Evolutionary conservation across 53 echinoderm and acorn worm genomes (phyloP).

Genomic region (Holothuria leucospilota): DNA sequence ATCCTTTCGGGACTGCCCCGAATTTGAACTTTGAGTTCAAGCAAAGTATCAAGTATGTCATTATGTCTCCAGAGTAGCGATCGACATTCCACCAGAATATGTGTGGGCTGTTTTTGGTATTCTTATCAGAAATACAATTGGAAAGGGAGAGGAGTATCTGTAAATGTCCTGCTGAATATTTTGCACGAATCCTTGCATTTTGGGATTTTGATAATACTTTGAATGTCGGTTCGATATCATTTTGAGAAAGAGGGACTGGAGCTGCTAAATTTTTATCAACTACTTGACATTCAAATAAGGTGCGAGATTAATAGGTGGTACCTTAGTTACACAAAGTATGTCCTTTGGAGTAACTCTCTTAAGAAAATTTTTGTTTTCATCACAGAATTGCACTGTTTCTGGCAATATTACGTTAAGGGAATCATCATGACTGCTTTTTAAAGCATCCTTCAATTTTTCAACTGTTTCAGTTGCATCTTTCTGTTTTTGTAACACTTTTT

Average conservation of each 20-base stretch:
- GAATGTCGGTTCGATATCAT: background rate
- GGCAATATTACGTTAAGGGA: no score
- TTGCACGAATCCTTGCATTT: background rate
- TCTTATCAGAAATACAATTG: background rate
- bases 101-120: background rate
- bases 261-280: background rate
- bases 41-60: no score
- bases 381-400: background rate
- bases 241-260: background rate
- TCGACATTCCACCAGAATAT: slow-evolving; percentile 2
- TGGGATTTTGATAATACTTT: background rate
- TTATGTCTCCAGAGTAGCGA: background rate
- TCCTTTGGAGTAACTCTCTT: background rate
- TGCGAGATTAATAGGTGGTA: background rate
- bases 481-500: background rate
- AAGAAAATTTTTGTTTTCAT: background rate
- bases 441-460: background rate
- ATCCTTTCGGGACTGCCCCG: no score
- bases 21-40: no score
- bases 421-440: no score
- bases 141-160: background rate
- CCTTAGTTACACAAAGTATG: background rate
- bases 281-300: background rate
- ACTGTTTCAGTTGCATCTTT: background rate
- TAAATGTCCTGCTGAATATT: background rate